A percentile compares a stretch with the other conserved stretches of the same genome.
Evolutionary conservation across 2,113 vertebrate species (phyloP).

Genomic region (Zapus hudsonius): DNA sequence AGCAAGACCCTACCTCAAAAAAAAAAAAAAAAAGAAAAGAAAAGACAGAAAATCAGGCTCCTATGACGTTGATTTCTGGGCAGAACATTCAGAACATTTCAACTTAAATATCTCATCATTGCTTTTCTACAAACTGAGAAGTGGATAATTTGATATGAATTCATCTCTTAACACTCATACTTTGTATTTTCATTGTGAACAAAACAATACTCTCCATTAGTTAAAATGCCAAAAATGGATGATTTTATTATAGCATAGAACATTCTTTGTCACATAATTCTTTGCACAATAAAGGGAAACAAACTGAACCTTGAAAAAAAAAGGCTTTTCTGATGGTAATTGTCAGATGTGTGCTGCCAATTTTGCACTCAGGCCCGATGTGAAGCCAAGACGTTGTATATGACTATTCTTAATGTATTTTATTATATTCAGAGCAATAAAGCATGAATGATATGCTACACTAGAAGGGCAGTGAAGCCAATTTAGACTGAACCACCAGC

Average conservation of each 20-base stretch:
- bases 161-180: neutral
- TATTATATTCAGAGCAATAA: slow-evolving; percentile 56
- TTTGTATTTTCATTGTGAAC: slow-evolving; percentile 65
- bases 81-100: slow-evolving; percentile 59
- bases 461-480: neutral
- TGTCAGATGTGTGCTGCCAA: slow-evolving; percentile 48
- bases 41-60: slow-evolving; percentile 63
- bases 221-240: slow-evolving; percentile 59
- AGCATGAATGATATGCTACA: neutral
- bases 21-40: too few species aligned
- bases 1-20: too few species aligned
- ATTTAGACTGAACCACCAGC: slow-evolving; percentile 29
- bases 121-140: slow-evolving; percentile 31
- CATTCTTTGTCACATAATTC: slow-evolving; percentile 57
- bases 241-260: slow-evolving; percentile 60
- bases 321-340: slow-evolving; percentile 56
- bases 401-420: slow-evolving; percentile 52
- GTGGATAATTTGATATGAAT: slow-evolving; percentile 49
- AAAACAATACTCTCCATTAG: slow-evolving; percentile 51
- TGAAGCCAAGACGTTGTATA: slow-evolving; percentile 37
- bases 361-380: slow-evolving; percentile 44
- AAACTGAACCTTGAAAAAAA: slow-evolving; percentile 62
- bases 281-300: slow-evolving; percentile 55
- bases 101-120: slow-evolving; percentile 33
- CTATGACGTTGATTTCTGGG: slow-evolving; percentile 51